A percentile compares a stretch with the other conserved stretches of the same genome.
Conservation (phyloP, 2,113 vertebrate genomes). For the Lynx canadensis region DNA sequence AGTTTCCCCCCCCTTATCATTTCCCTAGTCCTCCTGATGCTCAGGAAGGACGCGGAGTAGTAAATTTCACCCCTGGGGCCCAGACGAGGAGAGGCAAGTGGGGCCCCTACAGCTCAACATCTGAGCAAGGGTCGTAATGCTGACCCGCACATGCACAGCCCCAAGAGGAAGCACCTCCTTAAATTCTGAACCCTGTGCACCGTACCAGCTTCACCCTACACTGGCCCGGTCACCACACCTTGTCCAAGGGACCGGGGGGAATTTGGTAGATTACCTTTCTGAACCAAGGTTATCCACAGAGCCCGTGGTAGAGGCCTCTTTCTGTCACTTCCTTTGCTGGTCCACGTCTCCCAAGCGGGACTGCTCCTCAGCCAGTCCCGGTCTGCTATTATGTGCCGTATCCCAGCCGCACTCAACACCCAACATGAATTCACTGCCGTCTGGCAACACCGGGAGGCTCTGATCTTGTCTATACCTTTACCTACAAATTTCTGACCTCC, state of each 20-base stretch:
- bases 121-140: neutral
- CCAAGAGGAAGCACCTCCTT: neutral
- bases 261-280: neutral
- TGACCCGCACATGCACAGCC: neutral
- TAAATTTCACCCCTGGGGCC: too few species aligned
- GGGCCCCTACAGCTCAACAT: fast-evolving
- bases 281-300: neutral
- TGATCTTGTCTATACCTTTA: neutral
- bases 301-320: neutral
- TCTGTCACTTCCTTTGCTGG: neutral
- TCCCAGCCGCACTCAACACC: neutral
- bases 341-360: neutral
- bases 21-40: neutral
- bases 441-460: neutral
- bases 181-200: neutral
- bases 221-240: neutral
- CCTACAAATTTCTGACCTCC: too few species aligned
- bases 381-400: neutral
- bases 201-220: neutral
- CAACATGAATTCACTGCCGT: neutral
- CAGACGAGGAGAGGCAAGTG: neutral
- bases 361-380: too few species aligned
- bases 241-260: neutral
- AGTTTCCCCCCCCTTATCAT: neutral
- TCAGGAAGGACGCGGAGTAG: neutral